Evolutionary conservation across 1,140 invertebrate species (phyloP).

Genomic region (Cotesia typhae): DNA sequence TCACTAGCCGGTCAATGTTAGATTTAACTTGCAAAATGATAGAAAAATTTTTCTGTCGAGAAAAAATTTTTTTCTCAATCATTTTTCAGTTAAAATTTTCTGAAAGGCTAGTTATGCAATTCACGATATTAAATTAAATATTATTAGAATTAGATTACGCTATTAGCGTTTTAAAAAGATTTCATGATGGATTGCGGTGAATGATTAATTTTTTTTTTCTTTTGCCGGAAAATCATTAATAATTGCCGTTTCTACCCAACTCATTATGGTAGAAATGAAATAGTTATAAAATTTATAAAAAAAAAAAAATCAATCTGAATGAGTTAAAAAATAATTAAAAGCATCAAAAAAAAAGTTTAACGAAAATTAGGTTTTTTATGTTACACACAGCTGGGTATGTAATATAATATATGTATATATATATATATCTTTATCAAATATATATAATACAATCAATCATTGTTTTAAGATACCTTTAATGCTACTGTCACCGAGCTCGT

Average conservation of each 20-base stretch:
- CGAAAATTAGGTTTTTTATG: slow-evolving; percentile 50
- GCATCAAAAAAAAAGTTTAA: slow-evolving; percentile 30
- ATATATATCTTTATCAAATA: no score
- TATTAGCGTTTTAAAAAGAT: no score
- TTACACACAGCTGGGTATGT: slow-evolving; percentile 67
- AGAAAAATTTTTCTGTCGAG: no score
- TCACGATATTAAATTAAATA: slow-evolving; percentile 18
- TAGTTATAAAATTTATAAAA: not conserved
- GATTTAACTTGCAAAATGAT: slow-evolving; percentile 8
- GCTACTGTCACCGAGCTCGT: slow-evolving; percentile 65
- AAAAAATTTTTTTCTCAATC: not conserved
- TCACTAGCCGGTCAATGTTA: not conserved
- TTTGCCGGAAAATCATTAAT: not conserved
- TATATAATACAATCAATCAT: slow-evolving; percentile 62
- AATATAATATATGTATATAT: slow-evolving; percentile 53
- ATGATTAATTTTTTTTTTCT: slow-evolving; percentile 2
- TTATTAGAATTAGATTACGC: not conserved
- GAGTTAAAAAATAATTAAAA: slow-evolving; percentile 25
- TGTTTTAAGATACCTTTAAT: slow-evolving; percentile 66
- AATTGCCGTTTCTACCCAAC: not conserved
- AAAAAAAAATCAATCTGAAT: slow-evolving; percentile 3
- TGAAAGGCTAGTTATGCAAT: slow-evolving; percentile 25
- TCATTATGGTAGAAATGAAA: slow-evolving; percentile 6
- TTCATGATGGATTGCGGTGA: no score
- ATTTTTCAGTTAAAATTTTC: slow-evolving; percentile 17